phyloP scores from a whole-genome alignment of 2,797 vertebrate species.

The Diceros bicornis region DNA sequence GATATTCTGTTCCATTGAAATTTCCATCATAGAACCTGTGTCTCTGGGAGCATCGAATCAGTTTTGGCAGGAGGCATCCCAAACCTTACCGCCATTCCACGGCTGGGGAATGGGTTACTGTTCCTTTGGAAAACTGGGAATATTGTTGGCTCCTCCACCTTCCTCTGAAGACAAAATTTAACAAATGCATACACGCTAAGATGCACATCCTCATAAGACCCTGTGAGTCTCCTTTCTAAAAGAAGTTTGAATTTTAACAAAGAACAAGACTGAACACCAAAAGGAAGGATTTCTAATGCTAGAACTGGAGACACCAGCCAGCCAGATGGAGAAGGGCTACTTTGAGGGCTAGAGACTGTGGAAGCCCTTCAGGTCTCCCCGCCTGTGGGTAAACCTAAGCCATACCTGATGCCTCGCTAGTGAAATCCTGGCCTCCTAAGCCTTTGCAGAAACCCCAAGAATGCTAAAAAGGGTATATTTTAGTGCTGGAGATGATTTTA shows the following conservation, averaged over 20 bases:
- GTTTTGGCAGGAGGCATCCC: background rate
- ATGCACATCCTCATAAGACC: background rate
- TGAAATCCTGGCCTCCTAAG: background rate
- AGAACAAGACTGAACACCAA: background rate
- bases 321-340: background rate
- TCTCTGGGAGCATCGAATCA: background rate
- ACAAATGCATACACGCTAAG: background rate
- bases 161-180: background rate
- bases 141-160: background rate
- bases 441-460: slow-evolving; percentile 38
- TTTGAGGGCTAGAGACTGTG: background rate
- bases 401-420: background rate
- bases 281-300: slow-evolving; percentile 32
- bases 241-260: slow-evolving; percentile 48
- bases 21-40: background rate
- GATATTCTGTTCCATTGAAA: background rate
- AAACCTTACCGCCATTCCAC: background rate
- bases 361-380: background rate
- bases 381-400: background rate
- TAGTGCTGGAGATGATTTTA: slow-evolving; percentile 23
- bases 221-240: background rate
- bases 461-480: background rate
- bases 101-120: background rate
- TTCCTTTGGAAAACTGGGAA: background rate
- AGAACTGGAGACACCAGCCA: background rate